phyloP scores from a whole-genome alignment of 2,888 invertebrate species.

The Clivina fossor region DNA sequence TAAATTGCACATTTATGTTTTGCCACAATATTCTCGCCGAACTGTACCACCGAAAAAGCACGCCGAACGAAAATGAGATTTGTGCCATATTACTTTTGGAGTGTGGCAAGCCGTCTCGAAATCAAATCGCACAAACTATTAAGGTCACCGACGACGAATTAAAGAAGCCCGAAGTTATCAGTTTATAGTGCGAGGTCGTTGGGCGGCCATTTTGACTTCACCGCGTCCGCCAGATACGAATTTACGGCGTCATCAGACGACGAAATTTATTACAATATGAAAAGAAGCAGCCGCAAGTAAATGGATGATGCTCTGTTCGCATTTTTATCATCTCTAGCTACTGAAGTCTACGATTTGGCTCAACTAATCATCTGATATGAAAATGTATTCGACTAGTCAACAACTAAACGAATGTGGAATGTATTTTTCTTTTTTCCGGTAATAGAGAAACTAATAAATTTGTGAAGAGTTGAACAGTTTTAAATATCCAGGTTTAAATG shows the following conservation, averaged over 20 bases:
- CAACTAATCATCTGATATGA: slow-evolving; percentile 19
- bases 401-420: no score
- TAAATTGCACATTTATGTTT: no score
- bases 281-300: slow-evolving; percentile 26
- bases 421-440: no score
- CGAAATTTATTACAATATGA: slow-evolving; percentile 31
- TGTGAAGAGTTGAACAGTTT: no score
- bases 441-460: no score
- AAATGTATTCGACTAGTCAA: slow-evolving; percentile 13
- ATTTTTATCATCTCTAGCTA: slow-evolving; percentile 13
- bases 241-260: slow-evolving; percentile 28
- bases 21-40: no score
- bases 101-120: neutral
- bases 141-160: slow-evolving; percentile 12
- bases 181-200: slow-evolving; percentile 16
- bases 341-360: no score
- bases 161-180: slow-evolving; percentile 25
- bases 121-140: slow-evolving; percentile 9
- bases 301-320: slow-evolving; percentile 7
- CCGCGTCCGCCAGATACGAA: slow-evolving; percentile 21
- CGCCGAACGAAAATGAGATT: no score
- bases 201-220: neutral
- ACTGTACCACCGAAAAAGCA: no score
- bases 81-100: neutral
- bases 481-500: no score